Evolutionary conservation across 2,113 vertebrate genomes (phyloP).

Genomic region (Micromys minutus): DNA sequence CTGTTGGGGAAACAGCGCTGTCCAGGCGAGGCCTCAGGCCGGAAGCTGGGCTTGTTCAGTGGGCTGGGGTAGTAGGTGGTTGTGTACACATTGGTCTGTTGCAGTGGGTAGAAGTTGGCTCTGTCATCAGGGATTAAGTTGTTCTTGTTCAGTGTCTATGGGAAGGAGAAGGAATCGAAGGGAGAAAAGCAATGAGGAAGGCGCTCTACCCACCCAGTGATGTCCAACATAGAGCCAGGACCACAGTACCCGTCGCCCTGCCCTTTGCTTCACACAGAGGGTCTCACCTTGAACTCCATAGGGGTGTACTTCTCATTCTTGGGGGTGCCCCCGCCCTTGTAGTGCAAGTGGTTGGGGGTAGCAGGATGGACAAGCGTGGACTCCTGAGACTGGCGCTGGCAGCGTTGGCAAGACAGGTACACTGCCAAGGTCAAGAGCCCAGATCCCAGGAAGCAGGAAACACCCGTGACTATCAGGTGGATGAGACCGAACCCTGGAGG

Average conservation of each 20-base stretch:
- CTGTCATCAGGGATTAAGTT: conserved; percentile 97
- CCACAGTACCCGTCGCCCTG: background rate
- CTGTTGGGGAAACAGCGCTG: conserved; percentile 95
- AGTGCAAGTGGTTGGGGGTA: conserved; percentile 98
- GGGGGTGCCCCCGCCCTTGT: conserved; percentile 97
- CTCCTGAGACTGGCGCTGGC: conserved; percentile 96
- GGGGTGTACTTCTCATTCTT: conserved; percentile 99
- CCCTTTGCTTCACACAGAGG: background rate
- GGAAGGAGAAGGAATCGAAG: conserved; percentile 66
- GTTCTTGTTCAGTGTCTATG: conserved; percentile 98
- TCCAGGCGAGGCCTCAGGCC: conserved; percentile 95
- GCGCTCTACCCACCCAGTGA: background rate
- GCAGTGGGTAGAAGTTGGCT: conserved; percentile 95
- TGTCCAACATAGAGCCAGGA: background rate
- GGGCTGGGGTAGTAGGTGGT: conserved; percentile 98
- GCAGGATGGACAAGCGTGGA: conserved; percentile 96
- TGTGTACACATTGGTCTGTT: conserved; percentile 98
- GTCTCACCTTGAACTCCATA: conserved; percentile 98
- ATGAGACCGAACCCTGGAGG: conserved; percentile 93
- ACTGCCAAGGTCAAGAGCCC: conserved; percentile 96
- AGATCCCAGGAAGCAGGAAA: conserved; percentile 97
- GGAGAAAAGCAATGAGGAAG: background rate
- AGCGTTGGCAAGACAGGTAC: conserved; percentile 96
- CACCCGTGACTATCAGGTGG: conserved; percentile 95
- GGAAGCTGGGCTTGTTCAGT: conserved; percentile 96